Evolutionary conservation across 2,797 vertebrate species (phyloP).

Genomic region (Diplodus sargus): DNA sequence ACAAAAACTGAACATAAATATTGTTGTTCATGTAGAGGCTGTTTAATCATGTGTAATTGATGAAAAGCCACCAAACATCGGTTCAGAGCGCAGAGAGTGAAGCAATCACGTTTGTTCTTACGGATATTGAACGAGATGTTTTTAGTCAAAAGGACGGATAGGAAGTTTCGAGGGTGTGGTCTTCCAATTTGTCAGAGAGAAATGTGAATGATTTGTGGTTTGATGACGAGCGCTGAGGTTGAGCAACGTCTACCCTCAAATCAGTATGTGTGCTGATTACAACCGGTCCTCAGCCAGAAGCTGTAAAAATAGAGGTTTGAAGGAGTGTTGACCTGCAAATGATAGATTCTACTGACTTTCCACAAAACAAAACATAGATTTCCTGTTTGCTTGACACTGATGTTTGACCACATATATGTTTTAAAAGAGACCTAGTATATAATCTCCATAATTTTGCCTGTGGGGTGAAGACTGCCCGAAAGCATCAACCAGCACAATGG

Average conservation of each 20-base stretch:
- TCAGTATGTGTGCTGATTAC: not conserved
- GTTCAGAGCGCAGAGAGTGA: not conserved
- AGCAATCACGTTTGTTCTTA: not conserved
- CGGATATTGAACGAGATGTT: not conserved
- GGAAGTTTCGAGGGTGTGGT: not conserved
- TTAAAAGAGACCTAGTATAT: not conserved
- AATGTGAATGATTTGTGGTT: slow-evolving; percentile 17
- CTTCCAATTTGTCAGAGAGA: slow-evolving; percentile 7
- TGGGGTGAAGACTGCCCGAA: not conserved
- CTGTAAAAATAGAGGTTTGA: not conserved
- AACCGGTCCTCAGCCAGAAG: slow-evolving; percentile 19
- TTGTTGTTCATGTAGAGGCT: not conserved
- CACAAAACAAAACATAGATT: not conserved
- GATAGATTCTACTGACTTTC: not conserved
- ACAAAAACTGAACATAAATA: not conserved
- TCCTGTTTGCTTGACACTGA: not conserved
- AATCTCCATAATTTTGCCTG: not conserved
- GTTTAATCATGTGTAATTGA: not conserved
- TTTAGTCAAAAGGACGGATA: not conserved
- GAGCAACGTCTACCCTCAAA: not conserved
- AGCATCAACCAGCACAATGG: not conserved
- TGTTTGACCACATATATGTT: not conserved
- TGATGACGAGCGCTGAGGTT: slow-evolving; percentile 13
- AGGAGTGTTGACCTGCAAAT: not conserved
- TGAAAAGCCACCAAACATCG: not conserved